Percentiles rank a stretch among this genome's conserved stretches.
These are phyloP conservation scores for Leucopsar rothschildi DNA, from an alignment of 2,113 vertebrate genomes.

Conservation along the genomic window DNA sequence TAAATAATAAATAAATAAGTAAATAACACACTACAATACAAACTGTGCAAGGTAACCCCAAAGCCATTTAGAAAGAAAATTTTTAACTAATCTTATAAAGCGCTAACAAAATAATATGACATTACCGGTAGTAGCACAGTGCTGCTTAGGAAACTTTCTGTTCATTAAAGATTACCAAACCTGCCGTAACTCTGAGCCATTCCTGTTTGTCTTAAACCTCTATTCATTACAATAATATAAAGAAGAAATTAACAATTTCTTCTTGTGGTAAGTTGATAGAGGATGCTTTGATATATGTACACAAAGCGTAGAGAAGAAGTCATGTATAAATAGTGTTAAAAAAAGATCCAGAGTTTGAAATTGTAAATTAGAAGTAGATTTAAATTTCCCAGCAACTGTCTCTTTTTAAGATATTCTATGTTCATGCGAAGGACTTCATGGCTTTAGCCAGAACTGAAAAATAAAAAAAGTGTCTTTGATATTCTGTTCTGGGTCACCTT, in stretches of 20 bases:
- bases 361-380: background rate
- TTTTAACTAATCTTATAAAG: background rate
- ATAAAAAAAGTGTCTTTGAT: background rate
- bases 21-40: background rate
- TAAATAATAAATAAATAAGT: background rate
- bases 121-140: accelerated
- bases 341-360: background rate
- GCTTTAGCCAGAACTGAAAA: background rate
- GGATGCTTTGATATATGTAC: background rate
- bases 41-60: background rate
- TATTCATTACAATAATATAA: background rate
- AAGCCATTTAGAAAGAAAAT: background rate
- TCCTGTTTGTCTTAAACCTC: background rate
- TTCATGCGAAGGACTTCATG: background rate
- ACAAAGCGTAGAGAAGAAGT: background rate
- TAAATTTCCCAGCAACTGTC: background rate
- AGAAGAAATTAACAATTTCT: background rate
- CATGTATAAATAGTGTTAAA: background rate
- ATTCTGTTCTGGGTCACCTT: slow-evolving; percentile 63
- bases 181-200: background rate
- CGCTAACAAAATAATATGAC: background rate
- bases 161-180: background rate
- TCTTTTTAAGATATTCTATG: background rate
- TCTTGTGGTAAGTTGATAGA: background rate
- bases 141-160: background rate